These are phyloP conservation scores for Coptodon bakossiorum DNA, from an alignment of 2,113 vertebrate genomes.

Conservation along the genomic window DNA sequence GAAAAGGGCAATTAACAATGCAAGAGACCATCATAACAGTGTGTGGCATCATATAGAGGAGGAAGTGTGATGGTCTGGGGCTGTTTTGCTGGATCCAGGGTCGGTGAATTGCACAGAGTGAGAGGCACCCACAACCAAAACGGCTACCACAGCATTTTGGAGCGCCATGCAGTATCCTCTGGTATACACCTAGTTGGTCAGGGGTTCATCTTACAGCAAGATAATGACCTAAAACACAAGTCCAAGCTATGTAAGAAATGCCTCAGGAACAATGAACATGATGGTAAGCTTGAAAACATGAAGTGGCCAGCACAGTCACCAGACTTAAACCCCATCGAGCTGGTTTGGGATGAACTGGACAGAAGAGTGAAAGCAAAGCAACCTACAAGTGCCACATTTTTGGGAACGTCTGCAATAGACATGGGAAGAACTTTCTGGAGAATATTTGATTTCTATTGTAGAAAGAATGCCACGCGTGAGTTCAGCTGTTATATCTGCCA, in stretches of 20 bases:
- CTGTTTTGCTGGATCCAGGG: not conserved
- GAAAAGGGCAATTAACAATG: not conserved
- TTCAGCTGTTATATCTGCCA: not conserved
- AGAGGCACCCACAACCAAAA: not conserved
- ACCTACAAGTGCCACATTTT: not conserved
- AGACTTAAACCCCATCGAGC: not conserved
- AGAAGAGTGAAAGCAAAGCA: not conserved
- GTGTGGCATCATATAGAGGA: not conserved
- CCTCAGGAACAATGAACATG: not conserved
- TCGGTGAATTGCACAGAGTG: not conserved
- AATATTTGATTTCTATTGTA: not conserved
- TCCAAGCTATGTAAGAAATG: not conserved
- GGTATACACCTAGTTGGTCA: not conserved
- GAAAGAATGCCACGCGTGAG: not conserved
- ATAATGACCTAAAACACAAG: accelerated
- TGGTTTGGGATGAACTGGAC: not conserved
- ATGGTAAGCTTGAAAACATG: not conserved
- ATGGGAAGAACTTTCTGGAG: not conserved
- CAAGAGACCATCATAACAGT: not conserved
- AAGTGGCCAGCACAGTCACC: not conserved
- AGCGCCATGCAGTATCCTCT: not conserved
- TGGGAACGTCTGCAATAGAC: not conserved
- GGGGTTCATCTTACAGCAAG: not conserved
- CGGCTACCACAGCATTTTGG: not conserved
- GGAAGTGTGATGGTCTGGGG: not conserved